Percentiles rank a stretch among this genome's conserved stretches.
These are phyloP conservation scores for Chrysolina americana DNA, from an alignment of 2,888 invertebrate species.

Conservation along the genomic window DNA sequence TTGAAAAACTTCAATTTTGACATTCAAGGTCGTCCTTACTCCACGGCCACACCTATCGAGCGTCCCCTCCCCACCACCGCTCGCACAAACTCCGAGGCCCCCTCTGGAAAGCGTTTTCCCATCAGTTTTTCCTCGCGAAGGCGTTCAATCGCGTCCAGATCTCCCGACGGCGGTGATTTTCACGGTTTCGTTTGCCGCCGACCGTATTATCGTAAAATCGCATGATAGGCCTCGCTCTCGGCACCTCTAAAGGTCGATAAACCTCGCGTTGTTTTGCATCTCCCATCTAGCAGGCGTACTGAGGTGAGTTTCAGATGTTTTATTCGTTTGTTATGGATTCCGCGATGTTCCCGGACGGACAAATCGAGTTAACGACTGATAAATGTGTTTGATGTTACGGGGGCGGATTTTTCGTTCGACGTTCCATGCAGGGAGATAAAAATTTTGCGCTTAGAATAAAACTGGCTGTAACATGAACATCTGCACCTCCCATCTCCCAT, in stretches of 20 bases:
- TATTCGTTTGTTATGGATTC: slow-evolving; percentile 17
- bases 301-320: slow-evolving; percentile 20
- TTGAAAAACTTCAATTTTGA: neutral
- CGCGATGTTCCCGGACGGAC: slow-evolving; percentile 17
- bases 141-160: neutral
- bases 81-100: slow-evolving; percentile 13
- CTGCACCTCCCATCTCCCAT: too few species aligned
- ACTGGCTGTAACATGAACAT: too few species aligned
- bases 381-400: neutral
- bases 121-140: neutral
- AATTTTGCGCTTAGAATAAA: neutral
- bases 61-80: neutral
- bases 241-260: slow-evolving; percentile 22
- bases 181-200: neutral
- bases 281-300: slow-evolving; percentile 24
- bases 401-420: neutral
- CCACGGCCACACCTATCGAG: slow-evolving; percentile 20
- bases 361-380: slow-evolving; percentile 10
- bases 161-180: slow-evolving; percentile 10
- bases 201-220: neutral
- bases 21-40: slow-evolving; percentile 9
- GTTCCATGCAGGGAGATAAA: neutral
- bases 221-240: neutral
- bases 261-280: slow-evolving; percentile 18
- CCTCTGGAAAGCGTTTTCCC: slow-evolving; percentile 16